phyloP scores from a whole-genome alignment of 1,140 invertebrate species.

The Apis florea region DNA sequence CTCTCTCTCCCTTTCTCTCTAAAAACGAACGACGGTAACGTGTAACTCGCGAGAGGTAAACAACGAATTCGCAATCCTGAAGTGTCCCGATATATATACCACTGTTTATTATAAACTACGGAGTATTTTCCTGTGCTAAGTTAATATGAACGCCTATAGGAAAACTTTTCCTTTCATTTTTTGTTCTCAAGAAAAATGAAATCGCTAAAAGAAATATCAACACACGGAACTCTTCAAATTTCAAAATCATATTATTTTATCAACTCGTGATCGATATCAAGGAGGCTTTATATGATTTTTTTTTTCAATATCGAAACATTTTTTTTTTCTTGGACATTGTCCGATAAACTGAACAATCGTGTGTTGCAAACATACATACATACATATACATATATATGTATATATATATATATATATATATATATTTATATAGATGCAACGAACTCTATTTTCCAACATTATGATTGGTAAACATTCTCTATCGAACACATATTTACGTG shows the following conservation, averaged over 20 bases:
- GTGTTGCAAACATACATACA: neutral
- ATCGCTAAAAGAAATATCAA: neutral
- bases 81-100: neutral
- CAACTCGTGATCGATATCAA: neutral
- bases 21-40: slow-evolving; percentile 1
- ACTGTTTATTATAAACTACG: slow-evolving; percentile 14
- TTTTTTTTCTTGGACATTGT: neutral
- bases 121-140: slow-evolving; percentile 7
- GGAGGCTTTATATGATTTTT: slow-evolving; percentile 7
- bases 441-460: slow-evolving; percentile 8
- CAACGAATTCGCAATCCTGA: slow-evolving; percentile 23
- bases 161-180: neutral
- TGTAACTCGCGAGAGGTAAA: neutral
- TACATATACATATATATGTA: neutral
- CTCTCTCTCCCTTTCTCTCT: neutral
- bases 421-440: neutral
- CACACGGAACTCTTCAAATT: neutral
- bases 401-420: neutral
- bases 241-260: slow-evolving; percentile 18
- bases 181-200: neutral
- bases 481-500: slow-evolving; percentile 1
- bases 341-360: neutral
- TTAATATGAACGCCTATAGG: neutral
- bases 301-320: neutral
- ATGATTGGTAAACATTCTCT: neutral